Percentiles rank a stretch among this genome's conserved stretches.
Conservation (phyloP, 2,888 invertebrate species). For the Aradus depressus region DNA sequence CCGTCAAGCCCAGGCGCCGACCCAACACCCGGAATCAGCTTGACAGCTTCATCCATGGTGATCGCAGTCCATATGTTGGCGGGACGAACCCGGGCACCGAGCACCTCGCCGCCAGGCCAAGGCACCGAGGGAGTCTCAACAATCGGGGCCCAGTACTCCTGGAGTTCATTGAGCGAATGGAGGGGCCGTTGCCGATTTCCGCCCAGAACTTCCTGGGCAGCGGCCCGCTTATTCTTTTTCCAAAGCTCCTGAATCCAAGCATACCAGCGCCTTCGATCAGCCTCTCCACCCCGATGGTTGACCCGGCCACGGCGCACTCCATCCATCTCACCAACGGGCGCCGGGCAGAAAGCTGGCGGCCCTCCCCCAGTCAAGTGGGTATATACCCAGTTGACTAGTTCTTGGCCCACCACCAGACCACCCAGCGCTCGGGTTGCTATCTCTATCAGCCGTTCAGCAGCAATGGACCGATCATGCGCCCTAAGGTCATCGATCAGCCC, state of each 20-base stretch:
- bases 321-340: no score
- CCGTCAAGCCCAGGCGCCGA: constrained; percentile 1
- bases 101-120: neutral
- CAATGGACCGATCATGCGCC: no score
- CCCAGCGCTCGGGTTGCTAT: no score
- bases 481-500: no score
- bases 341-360: no score
- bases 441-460: no score
- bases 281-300: no score
- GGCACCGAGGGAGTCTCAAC: neutral
- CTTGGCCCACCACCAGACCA: no score
- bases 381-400: no score
- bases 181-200: neutral
- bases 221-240: constrained; percentile 1
- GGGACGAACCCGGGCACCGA: neutral
- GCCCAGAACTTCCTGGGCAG: neutral
- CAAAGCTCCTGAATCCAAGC: constrained; percentile 1
- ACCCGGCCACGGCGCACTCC: no score
- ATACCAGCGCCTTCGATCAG: neutral
- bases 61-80: neutral
- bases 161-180: neutral
- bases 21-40: neutral
- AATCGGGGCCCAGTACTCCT: neutral
- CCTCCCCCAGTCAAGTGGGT: no score
- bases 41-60: neutral